Conservation (phyloP, 37 sponge, comb jelly and placozoan genomes). For the Crambe crambe region DNA sequence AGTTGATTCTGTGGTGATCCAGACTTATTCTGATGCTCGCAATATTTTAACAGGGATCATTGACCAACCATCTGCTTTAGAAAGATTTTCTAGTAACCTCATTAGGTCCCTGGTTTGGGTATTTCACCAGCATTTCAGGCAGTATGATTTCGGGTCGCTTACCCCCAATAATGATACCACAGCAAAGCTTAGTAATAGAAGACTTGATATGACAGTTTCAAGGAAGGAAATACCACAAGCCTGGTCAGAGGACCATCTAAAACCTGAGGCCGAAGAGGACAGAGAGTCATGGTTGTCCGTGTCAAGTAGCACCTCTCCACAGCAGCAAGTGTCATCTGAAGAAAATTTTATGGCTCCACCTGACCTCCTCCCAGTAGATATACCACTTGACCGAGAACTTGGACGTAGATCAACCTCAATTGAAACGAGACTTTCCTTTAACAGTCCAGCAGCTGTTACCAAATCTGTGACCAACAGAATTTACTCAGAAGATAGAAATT, state of each 20-base stretch:
- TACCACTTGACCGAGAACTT: too few species aligned
- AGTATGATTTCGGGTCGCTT: not conserved
- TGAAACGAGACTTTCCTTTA: too few species aligned
- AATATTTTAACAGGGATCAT: constrained; percentile 83
- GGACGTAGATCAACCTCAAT: too few species aligned
- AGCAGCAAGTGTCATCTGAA: not conserved
- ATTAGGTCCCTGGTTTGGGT: constrained; percentile 59
- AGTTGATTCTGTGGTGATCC: constrained; percentile 40
- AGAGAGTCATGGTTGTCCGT: too few species aligned
- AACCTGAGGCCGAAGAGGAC: not conserved
- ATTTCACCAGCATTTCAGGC: constrained; percentile 19
- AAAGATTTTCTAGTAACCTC: constrained; percentile 49
- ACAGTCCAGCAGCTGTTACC: too few species aligned
- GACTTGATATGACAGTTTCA: not conserved
- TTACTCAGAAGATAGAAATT: not conserved
- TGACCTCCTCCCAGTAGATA: not conserved
- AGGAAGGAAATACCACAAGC: not conserved
- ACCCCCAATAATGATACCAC: not conserved
- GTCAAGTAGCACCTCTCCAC: too few species aligned
- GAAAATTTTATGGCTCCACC: not conserved
- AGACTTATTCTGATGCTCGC: constrained; percentile 85
- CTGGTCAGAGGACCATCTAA: not conserved
- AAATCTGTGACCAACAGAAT: too few species aligned
- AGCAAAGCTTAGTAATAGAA: too few species aligned
- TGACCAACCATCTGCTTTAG: constrained; percentile 61